A percentile compares a stretch with the other conserved stretches of the same genome.
phyloP scores from a whole-genome alignment of 30 jellyfish, hydroid and myxozoan species.

The Cassiopea xamachana region DNA sequence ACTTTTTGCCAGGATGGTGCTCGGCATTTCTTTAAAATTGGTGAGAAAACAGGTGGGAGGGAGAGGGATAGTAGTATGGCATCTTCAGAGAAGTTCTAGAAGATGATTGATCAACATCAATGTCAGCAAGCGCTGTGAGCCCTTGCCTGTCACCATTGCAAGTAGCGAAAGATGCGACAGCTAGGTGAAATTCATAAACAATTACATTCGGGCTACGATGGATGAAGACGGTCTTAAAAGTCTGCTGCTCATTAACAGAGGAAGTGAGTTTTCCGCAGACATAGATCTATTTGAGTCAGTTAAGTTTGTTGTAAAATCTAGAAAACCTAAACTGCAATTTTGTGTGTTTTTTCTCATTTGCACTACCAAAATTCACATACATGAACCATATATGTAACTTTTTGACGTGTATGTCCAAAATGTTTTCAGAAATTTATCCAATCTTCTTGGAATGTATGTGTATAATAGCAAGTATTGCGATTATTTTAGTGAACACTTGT shows the following conservation, averaged over 20 bases:
- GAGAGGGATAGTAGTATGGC: too few species aligned
- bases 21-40: too few species aligned
- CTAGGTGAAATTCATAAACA: not conserved
- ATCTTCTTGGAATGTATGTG: too few species aligned
- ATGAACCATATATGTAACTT: too few species aligned
- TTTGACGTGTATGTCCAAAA: too few species aligned
- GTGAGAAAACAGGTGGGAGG: too few species aligned
- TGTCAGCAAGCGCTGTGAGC: not conserved
- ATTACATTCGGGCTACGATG: slow-evolving; percentile 15
- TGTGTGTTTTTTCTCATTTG: not conserved
- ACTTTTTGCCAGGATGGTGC: too few species aligned
- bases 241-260: slow-evolving; percentile 12
- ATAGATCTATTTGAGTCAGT: not conserved
- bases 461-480: too few species aligned
- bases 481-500: too few species aligned
- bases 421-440: too few species aligned
- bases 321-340: not conserved
- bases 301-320: not conserved
- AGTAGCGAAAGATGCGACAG: slow-evolving; percentile 21
- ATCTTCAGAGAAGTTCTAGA: not conserved
- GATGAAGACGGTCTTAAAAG: slow-evolving; percentile 25
- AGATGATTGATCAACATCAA: slow-evolving; percentile 35
- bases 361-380: not conserved
- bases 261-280: slow-evolving; percentile 10
- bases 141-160: slow-evolving; percentile 21